Evolutionary conservation across 2,113 vertebrate genomes (phyloP).

Genomic region (crab-eating macaque (Macaca fascicularis)): T2T-MFA8v1.1 NC_088387.1:109185001-109185500

Average conservation of each 20-base stretch:
- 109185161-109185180: neutral
- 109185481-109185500: slow-evolving; percentile 61
- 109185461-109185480: neutral
- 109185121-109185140: neutral
- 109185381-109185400: neutral
- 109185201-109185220: neutral
- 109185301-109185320: neutral
- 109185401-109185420: neutral
- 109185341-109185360: neutral
- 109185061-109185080: neutral
- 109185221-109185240: neutral
- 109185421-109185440: neutral
- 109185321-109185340: neutral
- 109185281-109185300: neutral
- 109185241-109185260: neutral
- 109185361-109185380: neutral
- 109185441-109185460: neutral
- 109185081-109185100: neutral
- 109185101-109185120: neutral
- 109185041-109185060: neutral
- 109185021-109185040: neutral
- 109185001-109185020: neutral
- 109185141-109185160: neutral
- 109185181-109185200: neutral
- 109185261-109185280: neutral